Evolutionary conservation across 2,888 invertebrate species (phyloP).

Genomic region (Ommatoiulus sabulosus): DNA sequence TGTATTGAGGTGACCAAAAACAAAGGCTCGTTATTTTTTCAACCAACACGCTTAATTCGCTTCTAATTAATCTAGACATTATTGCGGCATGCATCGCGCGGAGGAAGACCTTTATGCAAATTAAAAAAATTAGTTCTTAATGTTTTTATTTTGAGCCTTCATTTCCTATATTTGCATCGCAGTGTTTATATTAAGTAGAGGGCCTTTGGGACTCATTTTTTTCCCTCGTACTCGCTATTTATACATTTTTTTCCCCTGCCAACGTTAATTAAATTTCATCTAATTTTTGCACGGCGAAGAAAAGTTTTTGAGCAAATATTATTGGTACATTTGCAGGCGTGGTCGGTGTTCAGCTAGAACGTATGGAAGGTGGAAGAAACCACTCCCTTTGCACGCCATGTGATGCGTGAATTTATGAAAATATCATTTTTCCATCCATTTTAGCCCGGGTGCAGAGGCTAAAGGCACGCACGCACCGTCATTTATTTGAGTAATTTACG

Average conservation of each 20-base stretch:
- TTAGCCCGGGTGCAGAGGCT: not conserved
- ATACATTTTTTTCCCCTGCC: not conserved
- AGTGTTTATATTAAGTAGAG: not conserved
- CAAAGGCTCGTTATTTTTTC: not conserved
- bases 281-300: not conserved
- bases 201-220: conserved; percentile 6
- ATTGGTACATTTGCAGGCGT: conserved; percentile 24
- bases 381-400: conserved; percentile 33
- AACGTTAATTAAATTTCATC: conserved; percentile 21
- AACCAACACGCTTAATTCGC: not conserved
- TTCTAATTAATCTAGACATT: conserved; percentile 4
- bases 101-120: not conserved
- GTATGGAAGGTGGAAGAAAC: not conserved
- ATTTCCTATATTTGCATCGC: conserved; percentile 1
- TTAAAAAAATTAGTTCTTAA: conserved; percentile 12
- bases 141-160: not conserved
- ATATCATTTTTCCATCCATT: not conserved
- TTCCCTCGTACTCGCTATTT: not conserved
- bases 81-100: not conserved
- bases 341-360: not conserved
- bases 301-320: conserved; percentile 20
- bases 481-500: conserved; percentile 36
- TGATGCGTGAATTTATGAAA: not conserved
- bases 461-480: not conserved
- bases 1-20: not conserved